phyloP scores from a whole-genome alignment of 2,888 invertebrate genomes.

The Himalopsyche tibetana region DNA sequence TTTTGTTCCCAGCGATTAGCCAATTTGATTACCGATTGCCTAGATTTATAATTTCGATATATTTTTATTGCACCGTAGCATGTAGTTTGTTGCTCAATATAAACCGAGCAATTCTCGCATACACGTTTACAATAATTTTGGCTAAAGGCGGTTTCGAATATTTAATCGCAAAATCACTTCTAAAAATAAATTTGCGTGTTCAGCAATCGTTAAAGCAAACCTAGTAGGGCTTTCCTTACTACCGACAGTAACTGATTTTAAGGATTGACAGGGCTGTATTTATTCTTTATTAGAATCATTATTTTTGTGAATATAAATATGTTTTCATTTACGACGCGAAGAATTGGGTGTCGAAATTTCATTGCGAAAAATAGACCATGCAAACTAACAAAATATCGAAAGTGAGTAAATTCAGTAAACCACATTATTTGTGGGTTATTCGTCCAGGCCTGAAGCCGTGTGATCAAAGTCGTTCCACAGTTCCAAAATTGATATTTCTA shows the following conservation, averaged over 20 bases:
- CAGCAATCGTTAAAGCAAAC: not conserved
- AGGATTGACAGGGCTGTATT: not conserved
- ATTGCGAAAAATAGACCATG: too few species aligned
- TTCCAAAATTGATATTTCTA: too few species aligned
- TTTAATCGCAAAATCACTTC: slow-evolving; percentile 7
- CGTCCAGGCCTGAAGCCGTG: too few species aligned
- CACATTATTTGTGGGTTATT: too few species aligned
- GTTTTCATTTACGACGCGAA: too few species aligned
- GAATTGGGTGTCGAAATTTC: too few species aligned
- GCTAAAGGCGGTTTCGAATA: not conserved
- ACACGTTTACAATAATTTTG: too few species aligned
- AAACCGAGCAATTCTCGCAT: not conserved
- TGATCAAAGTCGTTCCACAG: too few species aligned
- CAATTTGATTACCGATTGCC: not conserved
- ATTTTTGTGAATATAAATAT: too few species aligned
- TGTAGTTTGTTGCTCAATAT: not conserved
- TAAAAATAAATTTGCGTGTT: slow-evolving; percentile 14
- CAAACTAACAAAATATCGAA: too few species aligned
- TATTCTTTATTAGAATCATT: not conserved
- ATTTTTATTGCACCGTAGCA: slow-evolving; percentile 1
- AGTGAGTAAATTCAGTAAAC: too few species aligned
- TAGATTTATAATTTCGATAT: slow-evolving; percentile 6
- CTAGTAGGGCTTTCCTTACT: not conserved
- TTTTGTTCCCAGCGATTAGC: not conserved
- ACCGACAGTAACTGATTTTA: not conserved